Evolutionary conservation across 2,113 vertebrate genomes (phyloP).

Genomic region (Zosterops japonicus): DNA sequence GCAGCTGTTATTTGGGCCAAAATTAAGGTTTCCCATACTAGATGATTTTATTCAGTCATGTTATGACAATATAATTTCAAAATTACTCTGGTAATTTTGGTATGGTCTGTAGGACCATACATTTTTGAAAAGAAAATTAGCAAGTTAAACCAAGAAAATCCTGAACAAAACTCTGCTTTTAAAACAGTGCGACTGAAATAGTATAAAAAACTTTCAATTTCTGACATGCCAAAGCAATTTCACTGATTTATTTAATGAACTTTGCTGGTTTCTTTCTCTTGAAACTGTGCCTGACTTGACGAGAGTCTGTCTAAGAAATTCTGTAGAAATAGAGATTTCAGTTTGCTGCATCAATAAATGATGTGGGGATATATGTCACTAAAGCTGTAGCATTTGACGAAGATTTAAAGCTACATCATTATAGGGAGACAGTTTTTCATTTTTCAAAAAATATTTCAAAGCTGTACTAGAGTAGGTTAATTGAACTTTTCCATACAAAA

Average conservation of each 20-base stretch:
- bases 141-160: not conserved
- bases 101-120: not conserved
- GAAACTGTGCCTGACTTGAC: not conserved
- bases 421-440: not conserved
- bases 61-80: not conserved
- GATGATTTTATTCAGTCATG: not conserved
- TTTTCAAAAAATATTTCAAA: not conserved
- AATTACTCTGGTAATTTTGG: not conserved
- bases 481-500: not conserved
- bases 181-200: not conserved
- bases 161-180: not conserved
- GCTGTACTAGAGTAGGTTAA: not conserved
- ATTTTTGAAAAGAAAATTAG: not conserved
- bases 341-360: not conserved
- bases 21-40: not conserved
- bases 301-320: not conserved
- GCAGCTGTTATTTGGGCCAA: not conserved
- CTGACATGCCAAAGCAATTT: not conserved
- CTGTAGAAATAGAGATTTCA: not conserved
- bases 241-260: not conserved
- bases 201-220: not conserved
- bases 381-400: not conserved
- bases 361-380: fast-evolving
- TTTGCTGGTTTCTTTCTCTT: not conserved
- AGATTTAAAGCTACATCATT: not conserved